phyloP scores from a whole-genome alignment of 2,797 vertebrate species.

The Pyrocephalus nanus region DNA sequence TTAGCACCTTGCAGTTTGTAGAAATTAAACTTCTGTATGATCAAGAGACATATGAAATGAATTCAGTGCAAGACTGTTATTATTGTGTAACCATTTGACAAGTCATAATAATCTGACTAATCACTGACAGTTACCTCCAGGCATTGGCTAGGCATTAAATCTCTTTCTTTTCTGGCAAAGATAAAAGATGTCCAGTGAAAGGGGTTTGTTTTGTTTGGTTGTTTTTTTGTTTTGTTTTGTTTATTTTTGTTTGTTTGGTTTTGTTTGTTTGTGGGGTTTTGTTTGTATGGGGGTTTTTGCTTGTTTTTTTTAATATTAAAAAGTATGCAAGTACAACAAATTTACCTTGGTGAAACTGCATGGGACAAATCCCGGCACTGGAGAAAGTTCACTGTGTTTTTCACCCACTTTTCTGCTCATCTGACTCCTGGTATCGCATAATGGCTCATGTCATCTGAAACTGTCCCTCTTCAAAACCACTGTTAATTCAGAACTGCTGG shows the following conservation, averaged over 20 bases:
- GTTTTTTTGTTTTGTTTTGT: too few species aligned
- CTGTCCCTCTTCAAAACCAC: background rate
- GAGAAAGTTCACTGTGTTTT: background rate
- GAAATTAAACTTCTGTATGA: background rate
- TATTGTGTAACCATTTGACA: background rate
- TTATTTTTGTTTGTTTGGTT: background rate
- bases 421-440: background rate
- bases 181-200: background rate
- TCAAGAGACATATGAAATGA: background rate
- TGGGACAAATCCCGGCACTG: background rate
- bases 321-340: background rate
- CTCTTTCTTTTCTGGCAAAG: background rate
- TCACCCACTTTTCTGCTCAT: background rate
- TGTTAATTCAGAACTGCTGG: background rate
- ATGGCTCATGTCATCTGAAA: background rate
- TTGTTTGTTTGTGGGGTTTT: too few species aligned
- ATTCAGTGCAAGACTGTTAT: background rate
- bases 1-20: background rate
- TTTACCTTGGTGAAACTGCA: background rate
- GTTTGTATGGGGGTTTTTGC: too few species aligned
- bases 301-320: background rate
- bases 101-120: background rate
- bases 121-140: background rate
- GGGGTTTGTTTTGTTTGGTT: background rate
- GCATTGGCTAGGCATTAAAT: background rate